Evolutionary conservation across 2,113 vertebrate species (phyloP), one percentile per base, ranked within the genome.

Genomic region (Hemiprocne comata): DNA sequence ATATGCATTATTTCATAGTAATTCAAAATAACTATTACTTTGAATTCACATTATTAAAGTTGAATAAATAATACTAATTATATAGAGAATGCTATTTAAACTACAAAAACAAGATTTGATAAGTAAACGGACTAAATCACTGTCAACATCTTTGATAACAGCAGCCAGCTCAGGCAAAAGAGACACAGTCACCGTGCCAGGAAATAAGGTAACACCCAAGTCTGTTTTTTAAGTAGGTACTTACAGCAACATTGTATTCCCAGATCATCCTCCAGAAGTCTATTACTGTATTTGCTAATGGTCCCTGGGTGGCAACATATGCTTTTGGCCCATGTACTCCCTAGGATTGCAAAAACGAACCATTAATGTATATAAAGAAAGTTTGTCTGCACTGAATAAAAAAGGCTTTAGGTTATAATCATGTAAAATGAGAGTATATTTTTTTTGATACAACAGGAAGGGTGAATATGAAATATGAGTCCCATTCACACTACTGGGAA

Each of bases 251-350:
- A 5, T 98, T 99, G 95, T 99, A 99, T 72, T 99, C 99, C 99
- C 99, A 99, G 97, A 99, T 99, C 99, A 99, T 99, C 96, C 99
- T 99, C 99, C 99, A 99, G 98, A 99, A 99, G 97, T 99, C 99
- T 40, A 99, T 98, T 85, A 99, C 99, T 25, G 99, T 99, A 93
- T 99, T 99, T 71, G 98, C 98, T 93, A 99, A 97, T 2, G 99
- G 99, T 75, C 99, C 99, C 97, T 99, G 99, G 51, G 99, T 99
- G 90, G 99, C 99, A 75, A 99, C 99, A 60, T 99, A 99, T 18
- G 99, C 98, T 97, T 99, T 98, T 66, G 99, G 98, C 91, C 99
- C 99, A 75, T 99, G 98, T 16, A 99, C 98, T 87, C 99, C 99
- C 99, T 99, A 94, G 82, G 94, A 98, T 94, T 57, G 40, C 77